Conservation (phyloP, 1,140 invertebrate species). For the Agrilus planipennis region DNA sequence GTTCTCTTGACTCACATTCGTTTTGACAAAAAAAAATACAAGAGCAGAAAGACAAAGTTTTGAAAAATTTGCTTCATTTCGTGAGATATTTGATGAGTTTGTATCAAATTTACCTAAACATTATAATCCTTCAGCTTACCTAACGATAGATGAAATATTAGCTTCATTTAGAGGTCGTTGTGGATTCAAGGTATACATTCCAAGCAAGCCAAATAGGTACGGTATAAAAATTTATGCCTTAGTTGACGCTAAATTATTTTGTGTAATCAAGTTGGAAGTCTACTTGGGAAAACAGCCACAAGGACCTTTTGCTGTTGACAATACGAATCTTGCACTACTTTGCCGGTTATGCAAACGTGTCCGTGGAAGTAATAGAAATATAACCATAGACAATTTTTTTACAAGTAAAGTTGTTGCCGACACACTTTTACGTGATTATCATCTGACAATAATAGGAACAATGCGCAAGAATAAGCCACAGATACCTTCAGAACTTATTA, state of each 20-base stretch:
- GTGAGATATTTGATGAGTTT: background rate
- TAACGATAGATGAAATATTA: constrained; percentile 32
- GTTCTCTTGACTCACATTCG: no score
- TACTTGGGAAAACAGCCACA: constrained; percentile 15
- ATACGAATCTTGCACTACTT: background rate
- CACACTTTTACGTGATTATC: constrained; percentile 6
- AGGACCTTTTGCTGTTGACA: constrained; percentile 1
- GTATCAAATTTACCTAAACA: background rate
- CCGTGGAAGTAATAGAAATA: constrained; percentile 6
- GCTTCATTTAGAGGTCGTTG: constrained; percentile 32
- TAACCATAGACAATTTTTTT: constrained; percentile 14
- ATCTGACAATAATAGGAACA: constrained; percentile 25
- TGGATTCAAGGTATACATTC: constrained; percentile 35
- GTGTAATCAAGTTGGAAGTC: constrained; percentile 26
- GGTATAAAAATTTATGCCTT: constrained; percentile 34
- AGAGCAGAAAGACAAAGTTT: no score
- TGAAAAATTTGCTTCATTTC: background rate
- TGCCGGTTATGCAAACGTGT: background rate
- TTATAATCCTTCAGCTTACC: constrained; percentile 18
- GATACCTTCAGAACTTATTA: constrained; percentile 22
- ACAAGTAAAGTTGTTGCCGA: background rate
- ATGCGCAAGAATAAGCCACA: constrained; percentile 28
- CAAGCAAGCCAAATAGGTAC: constrained; percentile 35
- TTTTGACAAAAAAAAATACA: no score
- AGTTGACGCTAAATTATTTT: constrained; percentile 22